Evolutionary conservation across 2,797 vertebrate genomes (phyloP), one percentile per base, ranked within the genome.

Genomic region (Chiroxiphia lanceolata): DNA sequence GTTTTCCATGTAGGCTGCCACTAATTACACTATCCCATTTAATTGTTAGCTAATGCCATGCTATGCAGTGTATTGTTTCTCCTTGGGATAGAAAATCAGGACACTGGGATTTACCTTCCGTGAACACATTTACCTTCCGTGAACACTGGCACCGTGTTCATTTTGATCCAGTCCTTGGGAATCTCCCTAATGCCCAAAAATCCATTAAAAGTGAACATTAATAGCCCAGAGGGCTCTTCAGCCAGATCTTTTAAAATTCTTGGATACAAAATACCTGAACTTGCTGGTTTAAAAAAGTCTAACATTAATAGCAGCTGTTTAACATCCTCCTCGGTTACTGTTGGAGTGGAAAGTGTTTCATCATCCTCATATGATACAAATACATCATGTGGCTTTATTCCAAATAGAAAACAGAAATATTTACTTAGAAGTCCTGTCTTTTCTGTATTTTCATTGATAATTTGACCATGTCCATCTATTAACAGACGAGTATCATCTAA

Each of bases 241-340:
- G 92, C 44, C 76, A 78, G 57, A 75, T 60, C 72, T 93, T 94
- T 88, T 59, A n/a, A 85, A 95, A 72, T 70, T 90, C 91, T 92
- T 96, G 95, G 94, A 96, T 64, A 83, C n/a, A 86, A 91, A 94
- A 61, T 51, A 81, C 79, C 95, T 88, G 69, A 94, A 94, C 38
- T 92, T 83, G 93, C 84, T 95, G 36, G 63, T 93, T 92, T 90
- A 85, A 94, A 89, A 91, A 89, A 67, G 89, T 84, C 85, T 96
- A 71, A 95, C 94, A 95, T 83, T 83, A 95, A 94, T 69, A 96
- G 95, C 95, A 96, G 92, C 95, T 97, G 96, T 91, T 97, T 78
- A 83, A 96, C 91, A 91, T 97, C 95, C 95, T 95, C 91, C 57
- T 88, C 79, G 5, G 79, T 96, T 94, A 87, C 95, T 94, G 92